Percentiles rank a stretch among this genome's conserved stretches.
These are phyloP conservation scores for Plecturocebus donacophilus DNA, from an alignment of 2,113 vertebrate genomes.

Conservation along the genomic window DNA sequence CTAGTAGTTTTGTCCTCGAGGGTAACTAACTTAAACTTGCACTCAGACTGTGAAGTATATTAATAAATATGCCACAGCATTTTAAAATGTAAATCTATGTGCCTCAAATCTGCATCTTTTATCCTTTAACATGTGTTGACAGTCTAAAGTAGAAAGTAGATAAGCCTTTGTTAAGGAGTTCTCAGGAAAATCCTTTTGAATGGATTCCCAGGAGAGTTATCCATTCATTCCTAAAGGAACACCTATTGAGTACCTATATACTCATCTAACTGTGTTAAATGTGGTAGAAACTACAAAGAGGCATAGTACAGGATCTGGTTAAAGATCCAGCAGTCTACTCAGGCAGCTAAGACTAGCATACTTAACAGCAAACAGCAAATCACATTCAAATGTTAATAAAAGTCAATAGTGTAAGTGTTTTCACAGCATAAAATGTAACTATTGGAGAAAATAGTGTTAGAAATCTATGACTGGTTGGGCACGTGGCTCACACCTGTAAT, in stretches of 20 bases:
- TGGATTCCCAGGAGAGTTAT: neutral
- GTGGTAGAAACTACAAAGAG: neutral
- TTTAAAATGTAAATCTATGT: conserved; percentile 39
- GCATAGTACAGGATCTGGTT: neutral
- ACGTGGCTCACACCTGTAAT: no score
- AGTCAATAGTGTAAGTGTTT: neutral
- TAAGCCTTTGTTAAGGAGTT: neutral
- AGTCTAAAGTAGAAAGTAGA: conserved; percentile 22
- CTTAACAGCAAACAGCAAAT: neutral
- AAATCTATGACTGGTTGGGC: neutral
- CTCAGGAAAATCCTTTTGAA: conserved; percentile 43
- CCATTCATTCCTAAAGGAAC: conserved; percentile 12
- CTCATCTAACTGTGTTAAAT: neutral
- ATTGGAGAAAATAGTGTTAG: neutral
- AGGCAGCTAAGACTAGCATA: neutral
- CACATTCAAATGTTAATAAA: neutral
- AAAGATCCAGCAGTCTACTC: neutral
- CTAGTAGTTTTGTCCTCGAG: conserved; percentile 20
- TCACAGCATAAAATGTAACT: neutral
- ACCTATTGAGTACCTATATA: neutral
- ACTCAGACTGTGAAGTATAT: neutral
- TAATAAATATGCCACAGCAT: neutral
- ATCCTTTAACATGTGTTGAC: neutral
- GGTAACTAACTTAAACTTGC: conserved; percentile 41
- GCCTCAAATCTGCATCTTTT: conserved; percentile 26